These are phyloP conservation scores for Monochamus saltuarius DNA, from an alignment of 1,140 invertebrate genomes.

Conservation along the genomic window DNA sequence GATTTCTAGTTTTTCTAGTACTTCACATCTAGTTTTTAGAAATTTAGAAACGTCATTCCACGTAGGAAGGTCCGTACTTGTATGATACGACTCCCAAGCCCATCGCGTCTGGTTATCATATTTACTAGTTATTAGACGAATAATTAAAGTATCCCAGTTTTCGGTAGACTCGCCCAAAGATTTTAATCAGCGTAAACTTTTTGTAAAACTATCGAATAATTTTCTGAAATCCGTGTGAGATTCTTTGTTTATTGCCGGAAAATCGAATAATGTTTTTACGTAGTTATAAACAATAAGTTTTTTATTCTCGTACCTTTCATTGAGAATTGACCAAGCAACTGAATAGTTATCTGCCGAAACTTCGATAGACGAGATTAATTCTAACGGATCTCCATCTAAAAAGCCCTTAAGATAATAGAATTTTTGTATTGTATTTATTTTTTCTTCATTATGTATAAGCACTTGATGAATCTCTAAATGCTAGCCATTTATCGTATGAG, in stretches of 20 bases:
- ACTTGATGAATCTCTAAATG: constrained; percentile 17
- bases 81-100: constrained; percentile 25
- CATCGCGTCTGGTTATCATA: constrained; percentile 18
- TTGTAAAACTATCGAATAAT: constrained; percentile 25
- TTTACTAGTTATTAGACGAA: constrained; percentile 23
- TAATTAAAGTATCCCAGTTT: constrained; percentile 28
- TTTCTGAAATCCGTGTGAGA: constrained; percentile 15
- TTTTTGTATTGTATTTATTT: not conserved
- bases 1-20: too few species aligned
- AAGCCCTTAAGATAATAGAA: too few species aligned
- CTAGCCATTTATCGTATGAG: constrained; percentile 29
- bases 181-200: constrained; percentile 24
- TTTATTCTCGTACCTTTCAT: constrained; percentile 38
- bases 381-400: constrained; percentile 20
- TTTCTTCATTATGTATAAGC: constrained; percentile 18
- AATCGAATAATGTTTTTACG: constrained; percentile 32
- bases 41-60: too few species aligned
- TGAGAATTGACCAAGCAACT: constrained; percentile 38
- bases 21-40: too few species aligned
- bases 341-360: constrained; percentile 39
- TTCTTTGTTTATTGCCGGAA: constrained; percentile 30
- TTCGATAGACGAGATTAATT: constrained; percentile 32
- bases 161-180: constrained; percentile 24
- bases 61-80: too few species aligned
- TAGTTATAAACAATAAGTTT: constrained; percentile 35